These are phyloP conservation scores for Varecia variegata DNA, from an alignment of 2,797 vertebrate species.

Conservation along the genomic window DNA sequence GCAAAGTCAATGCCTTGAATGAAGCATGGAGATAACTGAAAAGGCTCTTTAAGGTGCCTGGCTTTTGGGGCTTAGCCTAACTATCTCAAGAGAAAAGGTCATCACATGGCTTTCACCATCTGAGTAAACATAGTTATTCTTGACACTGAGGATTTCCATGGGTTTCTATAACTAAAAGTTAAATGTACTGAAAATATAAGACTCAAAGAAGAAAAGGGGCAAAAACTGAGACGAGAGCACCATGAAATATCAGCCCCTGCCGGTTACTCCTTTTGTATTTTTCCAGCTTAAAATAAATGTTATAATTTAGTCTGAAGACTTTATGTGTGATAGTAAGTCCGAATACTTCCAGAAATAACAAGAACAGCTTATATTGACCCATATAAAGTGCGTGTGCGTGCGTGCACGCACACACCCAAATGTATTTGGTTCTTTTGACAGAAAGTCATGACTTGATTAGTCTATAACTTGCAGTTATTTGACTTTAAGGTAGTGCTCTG, in stretches of 20 bases:
- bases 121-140: background rate
- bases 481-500: background rate
- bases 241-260: accelerated
- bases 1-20: background rate
- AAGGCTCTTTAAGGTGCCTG: background rate
- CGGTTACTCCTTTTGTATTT: background rate
- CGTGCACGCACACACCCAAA: background rate
- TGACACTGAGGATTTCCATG: too few species aligned
- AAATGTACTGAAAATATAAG: background rate
- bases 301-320: background rate
- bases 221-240: too few species aligned
- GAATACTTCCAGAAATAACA: background rate
- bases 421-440: background rate
- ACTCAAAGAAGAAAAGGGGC: background rate
- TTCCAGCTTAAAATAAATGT: background rate
- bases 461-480: background rate
- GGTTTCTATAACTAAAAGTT: background rate
- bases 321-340: background rate
- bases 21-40: background rate
- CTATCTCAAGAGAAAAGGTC: background rate
- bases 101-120: background rate
- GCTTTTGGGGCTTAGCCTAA: background rate
- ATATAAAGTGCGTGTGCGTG: background rate
- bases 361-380: background rate
- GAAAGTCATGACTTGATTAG: background rate